These are phyloP conservation scores for Anoplolepis gracilipes DNA, from an alignment of 1,140 invertebrate genomes.

Conservation along the genomic window DNA sequence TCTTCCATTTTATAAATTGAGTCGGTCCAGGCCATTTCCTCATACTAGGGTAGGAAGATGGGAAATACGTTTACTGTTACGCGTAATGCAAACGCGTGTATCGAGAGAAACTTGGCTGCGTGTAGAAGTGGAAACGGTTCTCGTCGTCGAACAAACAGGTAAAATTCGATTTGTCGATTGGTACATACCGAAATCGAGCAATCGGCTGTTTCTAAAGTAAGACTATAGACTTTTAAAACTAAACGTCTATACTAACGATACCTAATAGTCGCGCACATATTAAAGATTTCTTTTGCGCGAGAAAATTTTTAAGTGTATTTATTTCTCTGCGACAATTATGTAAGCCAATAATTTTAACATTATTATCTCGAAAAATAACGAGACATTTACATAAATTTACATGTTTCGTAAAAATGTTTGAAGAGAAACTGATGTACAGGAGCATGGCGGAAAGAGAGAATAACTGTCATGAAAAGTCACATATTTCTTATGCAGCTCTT, in stretches of 20 bases:
- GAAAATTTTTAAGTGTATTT: not conserved
- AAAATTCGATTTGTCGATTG: slow-evolving; percentile 75
- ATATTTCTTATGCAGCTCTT: slow-evolving; percentile 29
- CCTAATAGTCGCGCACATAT: not conserved
- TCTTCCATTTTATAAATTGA: slow-evolving; percentile 72
- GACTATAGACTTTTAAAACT: slow-evolving; percentile 18
- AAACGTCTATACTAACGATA: not conserved
- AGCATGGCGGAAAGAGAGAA: not conserved
- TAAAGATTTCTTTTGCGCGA: not conserved
- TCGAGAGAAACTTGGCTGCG: slow-evolving; percentile 37
- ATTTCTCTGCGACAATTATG: not conserved
- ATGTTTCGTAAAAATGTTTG: not conserved
- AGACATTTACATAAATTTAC: not conserved
- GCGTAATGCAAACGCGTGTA: slow-evolving; percentile 37
- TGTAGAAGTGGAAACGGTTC: slow-evolving; percentile 25
- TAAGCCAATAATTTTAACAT: not conserved
- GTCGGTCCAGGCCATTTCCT: slow-evolving; percentile 63
- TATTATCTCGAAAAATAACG: not conserved
- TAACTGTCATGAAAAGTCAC: slow-evolving; percentile 11
- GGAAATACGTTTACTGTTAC: slow-evolving; percentile 49
- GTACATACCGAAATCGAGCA: slow-evolving; percentile 71
- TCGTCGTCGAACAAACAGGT: slow-evolving; percentile 68
- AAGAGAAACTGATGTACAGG: not conserved
- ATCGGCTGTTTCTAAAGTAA: slow-evolving; percentile 48
- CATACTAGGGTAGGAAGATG: slow-evolving; percentile 22